Percentiles rank a stretch among this genome's conserved stretches.
Conservation (phyloP, 1,140 invertebrate species). For the Callitettix versicolor region DNA sequence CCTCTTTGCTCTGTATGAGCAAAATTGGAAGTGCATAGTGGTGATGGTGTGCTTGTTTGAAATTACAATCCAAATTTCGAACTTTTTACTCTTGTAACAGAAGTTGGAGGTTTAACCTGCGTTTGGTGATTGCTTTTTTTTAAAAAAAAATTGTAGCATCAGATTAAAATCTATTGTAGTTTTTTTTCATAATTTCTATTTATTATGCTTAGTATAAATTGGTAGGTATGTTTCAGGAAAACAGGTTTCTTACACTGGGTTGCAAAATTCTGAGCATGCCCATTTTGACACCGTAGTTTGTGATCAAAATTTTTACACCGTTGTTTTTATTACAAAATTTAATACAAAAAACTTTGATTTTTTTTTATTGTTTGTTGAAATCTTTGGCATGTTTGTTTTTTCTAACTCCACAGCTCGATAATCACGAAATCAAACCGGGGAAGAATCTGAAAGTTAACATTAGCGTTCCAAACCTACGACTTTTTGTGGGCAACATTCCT, state of each 20-base stretch:
- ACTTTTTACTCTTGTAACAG: constrained; percentile 8
- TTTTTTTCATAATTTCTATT: constrained; percentile 7
- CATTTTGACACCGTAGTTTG: constrained; percentile 15
- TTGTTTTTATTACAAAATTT: constrained; percentile 10
- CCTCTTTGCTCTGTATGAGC: constrained; percentile 70
- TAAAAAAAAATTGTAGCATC: constrained; percentile 6
- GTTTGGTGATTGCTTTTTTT: constrained; percentile 10
- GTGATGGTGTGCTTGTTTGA: constrained; percentile 20
- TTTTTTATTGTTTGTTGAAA: constrained; percentile 23
- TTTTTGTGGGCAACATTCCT: constrained; percentile 99
- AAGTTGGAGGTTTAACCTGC: constrained; percentile 9
- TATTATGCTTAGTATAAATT: constrained; percentile 9
- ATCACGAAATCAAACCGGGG: constrained; percentile 98
- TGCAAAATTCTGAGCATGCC: constrained; percentile 16
- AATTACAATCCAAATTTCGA: constrained; percentile 15
- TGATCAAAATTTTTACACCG: constrained; percentile 15
- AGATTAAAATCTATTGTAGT: neutral
- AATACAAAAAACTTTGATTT: constrained; percentile 22
- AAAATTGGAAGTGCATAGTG: constrained; percentile 44
- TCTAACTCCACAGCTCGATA: constrained; percentile 90
- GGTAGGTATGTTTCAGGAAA: constrained; percentile 16
- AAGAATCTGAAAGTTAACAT: constrained; percentile 99
- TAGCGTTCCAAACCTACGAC: constrained; percentile 98
- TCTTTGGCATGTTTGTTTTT: constrained; percentile 50
- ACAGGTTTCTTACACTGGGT: neutral